Conservation (phyloP, 2,888 invertebrate genomes). For the Hymenopus coronatus region DNA sequence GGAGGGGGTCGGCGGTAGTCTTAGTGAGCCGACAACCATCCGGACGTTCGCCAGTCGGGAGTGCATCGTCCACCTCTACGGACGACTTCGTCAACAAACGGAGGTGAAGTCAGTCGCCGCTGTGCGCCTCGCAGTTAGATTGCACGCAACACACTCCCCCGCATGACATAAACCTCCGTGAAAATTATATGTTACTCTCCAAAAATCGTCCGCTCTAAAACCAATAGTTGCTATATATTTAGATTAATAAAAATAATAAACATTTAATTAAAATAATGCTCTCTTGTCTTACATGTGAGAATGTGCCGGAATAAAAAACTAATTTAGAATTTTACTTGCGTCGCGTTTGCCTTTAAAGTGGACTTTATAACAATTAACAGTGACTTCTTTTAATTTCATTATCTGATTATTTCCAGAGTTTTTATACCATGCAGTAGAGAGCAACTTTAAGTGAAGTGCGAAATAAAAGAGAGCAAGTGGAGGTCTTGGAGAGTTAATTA, state of each 20-base stretch:
- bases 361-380: not conserved
- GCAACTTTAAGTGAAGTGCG: not conserved
- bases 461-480: not conserved
- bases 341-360: not conserved
- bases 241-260: not conserved
- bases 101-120: not conserved
- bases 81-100: not conserved
- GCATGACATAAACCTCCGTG: not conserved
- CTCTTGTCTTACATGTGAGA: not conserved
- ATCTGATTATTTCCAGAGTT: not conserved
- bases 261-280: not conserved
- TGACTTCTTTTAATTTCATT: not conserved
- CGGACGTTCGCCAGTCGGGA: not conserved
- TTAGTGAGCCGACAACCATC: not conserved
- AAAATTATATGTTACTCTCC: not conserved
- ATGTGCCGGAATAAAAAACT: not conserved
- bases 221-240: not conserved
- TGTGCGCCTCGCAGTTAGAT: not conserved
- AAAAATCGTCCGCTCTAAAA: not conserved
- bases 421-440: not conserved
- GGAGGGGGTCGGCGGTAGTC: not conserved
- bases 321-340: not conserved
- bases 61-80: not conserved
- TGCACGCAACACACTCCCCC: not conserved
- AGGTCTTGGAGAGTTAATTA: not conserved